phyloP scores from a whole-genome alignment of 2,797 vertebrate species.

The Ataeniobius toweri region DNA sequence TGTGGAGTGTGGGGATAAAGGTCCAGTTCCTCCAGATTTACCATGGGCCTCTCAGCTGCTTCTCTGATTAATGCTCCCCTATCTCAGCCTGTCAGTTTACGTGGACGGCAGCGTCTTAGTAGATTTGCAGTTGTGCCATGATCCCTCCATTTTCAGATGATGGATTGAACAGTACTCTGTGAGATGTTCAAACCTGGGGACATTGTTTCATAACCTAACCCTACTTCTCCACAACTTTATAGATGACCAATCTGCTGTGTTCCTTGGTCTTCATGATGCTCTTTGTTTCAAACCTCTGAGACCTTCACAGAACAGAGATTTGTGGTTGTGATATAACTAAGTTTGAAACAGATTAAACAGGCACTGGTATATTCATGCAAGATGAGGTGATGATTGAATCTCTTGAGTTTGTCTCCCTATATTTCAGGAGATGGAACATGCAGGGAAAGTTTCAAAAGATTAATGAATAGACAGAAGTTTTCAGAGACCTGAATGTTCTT shows the following conservation, averaged over 20 bases:
- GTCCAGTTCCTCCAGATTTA: not conserved
- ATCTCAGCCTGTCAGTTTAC: not conserved
- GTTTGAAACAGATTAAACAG: not conserved
- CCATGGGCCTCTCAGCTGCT: not conserved
- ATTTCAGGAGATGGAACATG: slow-evolving; percentile 30
- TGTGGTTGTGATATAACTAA: not conserved
- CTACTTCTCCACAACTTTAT: not conserved
- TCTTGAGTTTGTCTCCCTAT: slow-evolving; percentile 22
- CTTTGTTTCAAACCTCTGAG: not conserved
- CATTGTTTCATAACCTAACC: not conserved
- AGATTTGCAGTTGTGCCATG: not conserved
- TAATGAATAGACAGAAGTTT: slow-evolving; percentile 74
- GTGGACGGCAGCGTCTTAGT: not conserved
- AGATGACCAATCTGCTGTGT: not conserved
- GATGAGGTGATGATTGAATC: slow-evolving; percentile 32
- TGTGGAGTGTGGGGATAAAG: not conserved
- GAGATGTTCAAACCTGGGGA: not conserved
- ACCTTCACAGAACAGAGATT: not conserved
- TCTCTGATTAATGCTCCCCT: not conserved
- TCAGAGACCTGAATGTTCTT: slow-evolving; percentile 76
- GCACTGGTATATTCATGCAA: slow-evolving; percentile 9
- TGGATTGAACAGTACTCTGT: not conserved
- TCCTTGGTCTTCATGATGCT: not conserved
- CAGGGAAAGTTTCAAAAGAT: slow-evolving; percentile 61
- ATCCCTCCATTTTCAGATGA: not conserved